These are phyloP conservation scores for Marcusenius ussheri DNA, from an alignment of 2,113 vertebrate genomes.

Conservation along the genomic window DNA sequence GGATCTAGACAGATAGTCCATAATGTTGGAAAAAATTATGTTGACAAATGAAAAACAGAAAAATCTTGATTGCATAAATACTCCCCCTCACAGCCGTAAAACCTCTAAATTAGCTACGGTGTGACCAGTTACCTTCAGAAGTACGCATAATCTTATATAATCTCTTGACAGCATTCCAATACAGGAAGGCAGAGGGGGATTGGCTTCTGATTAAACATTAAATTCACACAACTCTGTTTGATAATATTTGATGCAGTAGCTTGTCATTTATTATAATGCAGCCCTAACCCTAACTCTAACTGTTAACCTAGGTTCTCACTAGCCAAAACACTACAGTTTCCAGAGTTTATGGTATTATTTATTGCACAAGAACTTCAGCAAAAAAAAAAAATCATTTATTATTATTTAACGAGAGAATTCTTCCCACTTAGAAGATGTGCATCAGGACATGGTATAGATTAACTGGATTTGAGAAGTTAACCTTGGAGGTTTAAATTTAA, in stretches of 20 bases:
- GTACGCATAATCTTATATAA: background rate
- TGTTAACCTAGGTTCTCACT: background rate
- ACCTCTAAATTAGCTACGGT: background rate
- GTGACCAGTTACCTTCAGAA: background rate
- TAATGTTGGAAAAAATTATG: background rate
- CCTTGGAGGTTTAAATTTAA: background rate
- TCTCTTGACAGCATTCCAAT: background rate
- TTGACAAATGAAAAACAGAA: background rate
- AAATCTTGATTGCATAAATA: background rate
- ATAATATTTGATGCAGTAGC: background rate
- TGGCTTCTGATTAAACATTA: background rate
- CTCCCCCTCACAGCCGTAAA: background rate
- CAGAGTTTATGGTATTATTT: background rate
- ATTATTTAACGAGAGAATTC: background rate
- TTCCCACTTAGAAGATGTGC: background rate
- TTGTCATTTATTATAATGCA: background rate
- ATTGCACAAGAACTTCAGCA: background rate
- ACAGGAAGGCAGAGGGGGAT: background rate
- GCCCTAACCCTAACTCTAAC: background rate
- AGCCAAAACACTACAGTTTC: background rate
- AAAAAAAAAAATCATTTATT: background rate
- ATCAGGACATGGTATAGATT: background rate
- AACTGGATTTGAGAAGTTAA: background rate
- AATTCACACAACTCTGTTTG: background rate
- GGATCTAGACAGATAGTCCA: background rate